Evolutionary conservation across 2,797 vertebrate species (phyloP).

Genomic region (Fratercula arctica): DNA sequence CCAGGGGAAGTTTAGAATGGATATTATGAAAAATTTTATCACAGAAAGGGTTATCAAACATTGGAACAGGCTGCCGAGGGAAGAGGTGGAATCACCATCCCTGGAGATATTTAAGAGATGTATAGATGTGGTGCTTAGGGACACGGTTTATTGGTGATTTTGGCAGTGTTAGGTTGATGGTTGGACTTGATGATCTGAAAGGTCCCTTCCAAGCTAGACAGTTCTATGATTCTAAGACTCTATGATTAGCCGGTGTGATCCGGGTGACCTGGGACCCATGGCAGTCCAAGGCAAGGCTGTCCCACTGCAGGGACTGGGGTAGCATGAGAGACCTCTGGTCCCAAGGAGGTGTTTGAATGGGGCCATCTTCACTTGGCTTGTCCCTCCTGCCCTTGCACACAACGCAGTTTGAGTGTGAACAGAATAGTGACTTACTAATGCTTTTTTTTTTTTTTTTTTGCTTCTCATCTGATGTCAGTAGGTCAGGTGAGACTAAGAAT

Average conservation of each 20-base stretch:
- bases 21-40: not conserved
- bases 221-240: not conserved
- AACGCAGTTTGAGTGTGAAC: fast-evolving
- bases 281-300: fast-evolving
- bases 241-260: fast-evolving
- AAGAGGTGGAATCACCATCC: not conserved
- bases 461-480: not conserved
- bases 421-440: not conserved
- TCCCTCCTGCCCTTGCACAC: not conserved
- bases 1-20: not conserved
- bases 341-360: fast-evolving
- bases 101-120: not conserved
- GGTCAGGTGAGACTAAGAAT: not conserved
- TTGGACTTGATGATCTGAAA: not conserved
- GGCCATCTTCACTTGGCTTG: fast-evolving
- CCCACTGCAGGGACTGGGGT: too few species aligned
- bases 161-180: not conserved
- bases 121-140: not conserved
- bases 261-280: not conserved
- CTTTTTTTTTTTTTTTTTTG: not conserved
- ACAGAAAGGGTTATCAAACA: not conserved
- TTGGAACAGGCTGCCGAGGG: not conserved
- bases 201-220: not conserved
- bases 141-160: not conserved
- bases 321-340: fast-evolving